Evolutionary conservation across 2,113 vertebrate genomes (phyloP), one percentile per base, ranked within the genome.

Genomic region (Syngnathus typhle): DNA sequence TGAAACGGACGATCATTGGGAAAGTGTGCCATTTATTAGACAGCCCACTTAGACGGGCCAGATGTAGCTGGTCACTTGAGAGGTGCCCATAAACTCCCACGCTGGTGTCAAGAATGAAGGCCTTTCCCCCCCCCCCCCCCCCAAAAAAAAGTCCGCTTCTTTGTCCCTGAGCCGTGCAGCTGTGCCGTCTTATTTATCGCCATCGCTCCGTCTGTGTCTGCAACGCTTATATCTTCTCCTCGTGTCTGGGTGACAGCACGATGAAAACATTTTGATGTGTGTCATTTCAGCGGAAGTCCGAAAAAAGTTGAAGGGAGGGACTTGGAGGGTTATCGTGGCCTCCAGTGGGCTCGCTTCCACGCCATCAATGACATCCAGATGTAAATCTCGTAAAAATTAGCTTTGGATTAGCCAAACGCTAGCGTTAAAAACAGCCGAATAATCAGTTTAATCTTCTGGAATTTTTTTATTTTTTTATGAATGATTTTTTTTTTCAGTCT

Each of bases 331-430:
- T 70, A 74, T 82, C 65, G 32, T 74, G 80, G 77, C 80, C 82
- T 82, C 81, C 79, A 77, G 81, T 85, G 83, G 89, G 86, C 89
- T 87, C 63, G 59, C 76, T 83, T 92, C 88, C 90, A 89, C 78
- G 67, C 71, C 73, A 80, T 79, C 85, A 90, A 92, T 92, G 89
- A 89, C 85, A 87, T 90, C 91, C 90, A 91, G 89, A 91, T 92
- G 90, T 88, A 88, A 87, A 89, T 89, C 88, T 87, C 82, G 54
- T 66, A 18, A 60, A 87, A 91, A 91, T 92, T 91, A 90, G 90
- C 67, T 89, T 83, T 85, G 85, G 91, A 91, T 92, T 90, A 90
- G 86, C 78, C 81, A 69, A 84, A 90, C 88, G 66, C 79, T 84
- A 75, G 79, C 77, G 80, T 88, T 89, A 81, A 69, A 90, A 84